These are phyloP conservation scores for Meliscaeva auricollis DNA, from an alignment of 2,888 invertebrate genomes.

Conservation along the genomic window DNA sequence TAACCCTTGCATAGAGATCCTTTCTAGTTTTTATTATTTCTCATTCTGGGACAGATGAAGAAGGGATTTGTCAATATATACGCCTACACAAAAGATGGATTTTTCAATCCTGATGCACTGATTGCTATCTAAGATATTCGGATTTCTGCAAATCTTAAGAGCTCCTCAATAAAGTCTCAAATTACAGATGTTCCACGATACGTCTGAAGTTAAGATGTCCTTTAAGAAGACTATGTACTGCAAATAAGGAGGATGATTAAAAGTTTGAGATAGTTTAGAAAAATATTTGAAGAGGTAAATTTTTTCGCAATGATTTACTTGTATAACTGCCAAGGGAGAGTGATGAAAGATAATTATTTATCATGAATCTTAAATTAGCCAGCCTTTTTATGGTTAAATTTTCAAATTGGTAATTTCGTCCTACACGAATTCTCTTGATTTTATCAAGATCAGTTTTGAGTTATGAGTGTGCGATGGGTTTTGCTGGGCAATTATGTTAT, in stretches of 20 bases:
- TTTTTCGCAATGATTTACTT: constrained; percentile 63
- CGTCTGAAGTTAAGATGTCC: constrained; percentile 43
- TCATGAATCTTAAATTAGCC: constrained; percentile 66
- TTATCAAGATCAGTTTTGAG: constrained; percentile 19
- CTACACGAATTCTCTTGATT: constrained; percentile 20
- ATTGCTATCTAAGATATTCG: constrained; percentile 33
- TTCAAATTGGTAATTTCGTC: constrained; percentile 21
- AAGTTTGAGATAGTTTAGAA: constrained; percentile 39
- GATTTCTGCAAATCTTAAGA: constrained; percentile 37
- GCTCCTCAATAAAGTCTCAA: constrained; percentile 62
- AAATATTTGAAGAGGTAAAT: constrained; percentile 57
- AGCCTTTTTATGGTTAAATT: constrained; percentile 53
- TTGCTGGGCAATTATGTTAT: constrained; percentile 57
- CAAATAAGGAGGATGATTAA: constrained; percentile 49
- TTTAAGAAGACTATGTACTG: background rate
- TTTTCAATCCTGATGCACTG: constrained; percentile 43
- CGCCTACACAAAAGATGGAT: constrained; percentile 25
- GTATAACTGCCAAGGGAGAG: constrained; percentile 8
- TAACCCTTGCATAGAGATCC: constrained; percentile 69
- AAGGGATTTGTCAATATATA: constrained; percentile 59
- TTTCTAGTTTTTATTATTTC: constrained; percentile 18
- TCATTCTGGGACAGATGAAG: constrained; percentile 53
- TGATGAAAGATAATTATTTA: constrained; percentile 62
- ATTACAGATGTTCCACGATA: constrained; percentile 66
- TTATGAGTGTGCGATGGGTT: constrained; percentile 12